phyloP scores from a whole-genome alignment of 2,888 invertebrate species.

The Heliconius erato region DNA sequence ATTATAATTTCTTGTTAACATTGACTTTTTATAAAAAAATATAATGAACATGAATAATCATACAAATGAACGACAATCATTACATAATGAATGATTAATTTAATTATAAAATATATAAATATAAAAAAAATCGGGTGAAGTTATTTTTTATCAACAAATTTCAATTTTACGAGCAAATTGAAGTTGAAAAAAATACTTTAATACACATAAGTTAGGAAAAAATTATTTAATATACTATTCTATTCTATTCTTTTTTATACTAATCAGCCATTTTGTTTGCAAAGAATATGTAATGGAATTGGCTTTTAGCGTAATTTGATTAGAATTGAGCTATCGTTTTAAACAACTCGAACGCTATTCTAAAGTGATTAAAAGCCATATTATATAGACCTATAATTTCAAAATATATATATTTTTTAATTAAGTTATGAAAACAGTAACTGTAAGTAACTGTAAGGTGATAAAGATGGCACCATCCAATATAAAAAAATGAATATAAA shows the following conservation, averaged over 20 bases:
- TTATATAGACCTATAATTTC: not conserved
- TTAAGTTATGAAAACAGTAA: no score
- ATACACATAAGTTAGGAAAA: not conserved
- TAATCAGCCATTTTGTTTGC: slow-evolving; percentile 16
- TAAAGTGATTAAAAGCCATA: not conserved
- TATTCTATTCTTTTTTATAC: not conserved
- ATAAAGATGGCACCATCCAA: slow-evolving; percentile 6
- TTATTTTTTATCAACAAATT: not conserved
- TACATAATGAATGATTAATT: not conserved
- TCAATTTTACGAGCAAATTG: slow-evolving; percentile 16
- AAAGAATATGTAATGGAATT: slow-evolving; percentile 1
- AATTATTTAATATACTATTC: not conserved
- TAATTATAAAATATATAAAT: not conserved
- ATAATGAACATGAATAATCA: slow-evolving; percentile 13
- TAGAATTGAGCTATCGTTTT: slow-evolving; percentile 10
- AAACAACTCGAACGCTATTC: not conserved
- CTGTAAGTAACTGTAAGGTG: not conserved
- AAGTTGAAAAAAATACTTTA: not conserved
- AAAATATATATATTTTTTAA: no score
- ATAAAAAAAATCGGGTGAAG: not conserved
- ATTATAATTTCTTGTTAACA: slow-evolving; percentile 19
- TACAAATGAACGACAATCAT: not conserved
- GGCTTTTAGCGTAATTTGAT: slow-evolving; percentile 18
- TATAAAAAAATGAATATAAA: not conserved
- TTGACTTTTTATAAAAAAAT: slow-evolving; percentile 19